Base-by-base conservation (phyloP, 2,888 invertebrate species). In the Pseudolycoriella hygida region DNA sequence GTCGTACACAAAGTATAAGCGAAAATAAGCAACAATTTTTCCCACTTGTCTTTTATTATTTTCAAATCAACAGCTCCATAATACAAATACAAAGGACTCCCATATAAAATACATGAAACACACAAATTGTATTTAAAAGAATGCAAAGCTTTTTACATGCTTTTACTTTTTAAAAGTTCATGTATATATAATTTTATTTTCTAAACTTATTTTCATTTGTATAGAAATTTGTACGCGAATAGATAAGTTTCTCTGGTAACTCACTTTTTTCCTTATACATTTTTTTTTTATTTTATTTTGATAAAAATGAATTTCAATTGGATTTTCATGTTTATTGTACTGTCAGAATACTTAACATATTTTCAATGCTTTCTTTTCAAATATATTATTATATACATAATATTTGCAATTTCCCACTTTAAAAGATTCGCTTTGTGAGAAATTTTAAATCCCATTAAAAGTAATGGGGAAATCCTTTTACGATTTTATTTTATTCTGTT, bases 111-210 rank as follows among this genome's bases (percentile, higher is more conserved):
- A 25, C 25, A 12, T 34, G 11, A 14, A 34, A 34, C 12, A 34
- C 34, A 34, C n/a, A 34, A 34, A 34, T 34, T 34, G 34, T 34
- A 14, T 34, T 34, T 14, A 34, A 34, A 34, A 34, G 34, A 34
- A 14, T 34, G 34, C 34, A 34, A 34, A 34, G 15, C 34, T 34
- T 14, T 34, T 34, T 34, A 34, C 34, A 34, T 34, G 34, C 34
- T 34, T 34, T 34, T 34, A 34, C 34, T 34, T 34, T 34, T 34
- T 34, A 34, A 34, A 34, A 34, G 34, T 34, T 34, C 34, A 34
- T 34, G 34, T 34, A 34, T 34, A 34, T 14, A 34, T 34, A 34
- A 34, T 34, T 34, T 34, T 34, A 34, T 34, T 34, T 34, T 34
- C 34, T 34, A 34, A 34, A 34, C 34, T 34, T 34, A 34, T 34